phyloP scores from a whole-genome alignment of 2,888 invertebrate genomes.

The Diploptera punctata region DNA sequence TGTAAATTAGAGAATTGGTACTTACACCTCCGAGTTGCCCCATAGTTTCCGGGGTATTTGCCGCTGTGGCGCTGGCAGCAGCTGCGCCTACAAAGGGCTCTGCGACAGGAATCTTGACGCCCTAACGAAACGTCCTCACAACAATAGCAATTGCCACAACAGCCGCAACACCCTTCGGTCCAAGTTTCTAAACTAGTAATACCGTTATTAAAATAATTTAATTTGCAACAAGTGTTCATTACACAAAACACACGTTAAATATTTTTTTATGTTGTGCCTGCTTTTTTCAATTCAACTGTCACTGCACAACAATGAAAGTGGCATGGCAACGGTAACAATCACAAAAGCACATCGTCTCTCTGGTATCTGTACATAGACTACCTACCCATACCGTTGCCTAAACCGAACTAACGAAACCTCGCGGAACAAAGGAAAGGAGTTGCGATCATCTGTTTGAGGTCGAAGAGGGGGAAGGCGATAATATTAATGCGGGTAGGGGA shows the following conservation, averaged over 20 bases:
- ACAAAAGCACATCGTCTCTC: constrained; percentile 9
- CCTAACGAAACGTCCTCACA: constrained; percentile 30
- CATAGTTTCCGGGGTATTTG: constrained; percentile 52
- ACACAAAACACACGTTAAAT: constrained; percentile 8
- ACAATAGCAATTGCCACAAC: constrained; percentile 14
- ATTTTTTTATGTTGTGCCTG: constrained; percentile 3
- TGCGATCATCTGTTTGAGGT: constrained; percentile 29
- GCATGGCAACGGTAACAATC: constrained; percentile 23
- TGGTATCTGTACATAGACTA: not conserved
- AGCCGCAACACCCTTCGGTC: constrained; percentile 3
- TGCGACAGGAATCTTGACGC: constrained; percentile 57
- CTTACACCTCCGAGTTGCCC: constrained; percentile 56
- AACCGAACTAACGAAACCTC: constrained; percentile 1
- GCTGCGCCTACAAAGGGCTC: constrained; percentile 22
- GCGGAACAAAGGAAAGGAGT: constrained; percentile 17
- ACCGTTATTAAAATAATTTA: not conserved
- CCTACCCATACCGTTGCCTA: constrained; percentile 14
- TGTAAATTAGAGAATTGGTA: too few relatives aligned
- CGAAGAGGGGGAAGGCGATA: constrained; percentile 10
- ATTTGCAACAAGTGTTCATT: constrained; percentile 3
- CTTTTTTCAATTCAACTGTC: not conserved
- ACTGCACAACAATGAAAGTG: constrained; percentile 12
- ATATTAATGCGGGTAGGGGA: constrained; percentile 8
- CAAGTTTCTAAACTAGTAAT: not conserved
- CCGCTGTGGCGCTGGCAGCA: constrained; percentile 47